These are phyloP conservation scores for Lissonota sp. DNA, from an alignment of 2,888 invertebrate species.

Conservation along the genomic window DNA sequence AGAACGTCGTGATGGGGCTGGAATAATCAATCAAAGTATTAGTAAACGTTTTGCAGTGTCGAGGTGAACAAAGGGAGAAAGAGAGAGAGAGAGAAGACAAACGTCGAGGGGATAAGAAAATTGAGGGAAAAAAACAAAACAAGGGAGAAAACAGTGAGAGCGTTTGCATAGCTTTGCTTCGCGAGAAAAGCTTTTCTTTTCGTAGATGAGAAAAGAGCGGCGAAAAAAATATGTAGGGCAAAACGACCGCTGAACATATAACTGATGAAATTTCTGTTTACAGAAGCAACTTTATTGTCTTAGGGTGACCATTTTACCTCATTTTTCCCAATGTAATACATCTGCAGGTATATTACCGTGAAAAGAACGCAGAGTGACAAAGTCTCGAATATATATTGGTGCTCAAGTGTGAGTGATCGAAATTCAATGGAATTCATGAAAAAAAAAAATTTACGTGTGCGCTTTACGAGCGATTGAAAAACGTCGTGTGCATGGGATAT, in stretches of 20 bases:
- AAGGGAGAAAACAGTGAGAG: neutral
- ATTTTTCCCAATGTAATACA: neutral
- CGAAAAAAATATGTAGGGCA: too few relatives aligned
- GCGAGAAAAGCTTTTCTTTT: neutral
- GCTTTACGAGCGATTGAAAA: conserved; percentile 46
- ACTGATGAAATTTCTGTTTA: too few relatives aligned
- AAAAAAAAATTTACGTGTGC: conserved; percentile 15
- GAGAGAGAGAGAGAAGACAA: neutral
- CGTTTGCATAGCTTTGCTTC: neutral
- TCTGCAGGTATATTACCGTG: neutral
- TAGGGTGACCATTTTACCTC: too few relatives aligned
- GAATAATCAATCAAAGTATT: conserved; percentile 9
- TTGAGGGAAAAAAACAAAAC: neutral
- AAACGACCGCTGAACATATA: too few relatives aligned
- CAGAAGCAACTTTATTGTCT: too few relatives aligned
- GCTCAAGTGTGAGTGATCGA: conserved; percentile 26
- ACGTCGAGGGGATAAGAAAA: neutral
- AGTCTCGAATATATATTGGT: conserved; percentile 13
- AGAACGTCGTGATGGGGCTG: neutral
- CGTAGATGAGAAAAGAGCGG: too few relatives aligned
- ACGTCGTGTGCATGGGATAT: conserved; percentile 42
- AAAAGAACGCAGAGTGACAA: conserved; percentile 6
- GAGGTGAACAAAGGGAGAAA: neutral
- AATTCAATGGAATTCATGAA: conserved; percentile 37
- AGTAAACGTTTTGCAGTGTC: neutral